phyloP scores from a whole-genome alignment of 2,888 invertebrate genomes.

The Cataglyphis livida region DNA sequence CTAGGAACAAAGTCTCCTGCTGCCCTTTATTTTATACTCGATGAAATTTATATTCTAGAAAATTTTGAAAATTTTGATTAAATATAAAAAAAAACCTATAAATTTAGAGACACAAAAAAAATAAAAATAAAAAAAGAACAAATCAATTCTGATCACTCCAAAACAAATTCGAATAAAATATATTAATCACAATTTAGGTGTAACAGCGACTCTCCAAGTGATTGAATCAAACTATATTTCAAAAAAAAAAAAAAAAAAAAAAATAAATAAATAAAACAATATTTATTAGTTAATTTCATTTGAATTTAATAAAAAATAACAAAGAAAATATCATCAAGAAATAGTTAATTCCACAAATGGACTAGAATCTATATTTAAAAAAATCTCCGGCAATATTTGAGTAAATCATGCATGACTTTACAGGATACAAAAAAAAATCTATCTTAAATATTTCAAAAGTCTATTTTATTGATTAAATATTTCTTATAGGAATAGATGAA shows the following conservation, averaged over 20 bases:
- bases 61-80: conserved; percentile 19
- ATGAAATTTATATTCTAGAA: conserved; percentile 49
- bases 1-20: not conserved
- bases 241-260: not conserved
- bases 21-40: conserved; percentile 1
- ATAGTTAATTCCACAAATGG: not conserved
- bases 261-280: not conserved
- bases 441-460: not conserved
- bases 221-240: not conserved
- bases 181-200: not conserved
- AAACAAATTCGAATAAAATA: not conserved
- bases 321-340: not conserved
- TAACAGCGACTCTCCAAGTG: not conserved
- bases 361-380: not conserved
- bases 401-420: not conserved
- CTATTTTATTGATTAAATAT: not conserved
- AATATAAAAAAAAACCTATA: not conserved
- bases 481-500: not conserved
- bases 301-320: not conserved
- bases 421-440: not conserved
- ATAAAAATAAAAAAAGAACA: not conserved
- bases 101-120: not conserved
- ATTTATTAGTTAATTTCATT: not conserved
- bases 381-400: not conserved
- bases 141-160: not conserved